phyloP scores from a whole-genome alignment of 2,888 invertebrate species.

The Pemphredon lugubris region DNA sequence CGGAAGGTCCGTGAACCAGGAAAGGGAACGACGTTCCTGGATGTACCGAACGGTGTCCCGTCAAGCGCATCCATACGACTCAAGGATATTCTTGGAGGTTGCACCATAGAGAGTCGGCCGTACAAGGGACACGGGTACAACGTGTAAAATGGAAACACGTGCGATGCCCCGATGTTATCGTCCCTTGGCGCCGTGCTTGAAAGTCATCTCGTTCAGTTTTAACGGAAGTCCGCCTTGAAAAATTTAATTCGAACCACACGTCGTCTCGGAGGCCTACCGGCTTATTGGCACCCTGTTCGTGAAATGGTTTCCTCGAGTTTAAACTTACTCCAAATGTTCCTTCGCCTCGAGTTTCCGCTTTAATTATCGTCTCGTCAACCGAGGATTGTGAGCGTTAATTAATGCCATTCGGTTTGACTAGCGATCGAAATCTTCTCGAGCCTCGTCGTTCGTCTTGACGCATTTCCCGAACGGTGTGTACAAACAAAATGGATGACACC shows the following conservation, averaged over 20 bases:
- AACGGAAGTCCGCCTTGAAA: slow-evolving; percentile 73
- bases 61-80: slow-evolving; percentile 24
- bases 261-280: slow-evolving; percentile 53
- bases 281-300: slow-evolving; percentile 48
- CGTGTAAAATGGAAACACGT: slow-evolving; percentile 74
- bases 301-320: slow-evolving; percentile 39
- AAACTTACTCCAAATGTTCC: slow-evolving; percentile 28
- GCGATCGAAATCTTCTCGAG: slow-evolving; percentile 26
- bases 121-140: slow-evolving; percentile 38
- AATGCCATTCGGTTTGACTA: slow-evolving; percentile 39
- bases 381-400: slow-evolving; percentile 49
- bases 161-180: slow-evolving; percentile 72
- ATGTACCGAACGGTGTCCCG: slow-evolving; percentile 10
- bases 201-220: slow-evolving; percentile 60
- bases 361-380: slow-evolving; percentile 37
- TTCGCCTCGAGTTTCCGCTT: slow-evolving; percentile 24
- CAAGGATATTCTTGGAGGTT: slow-evolving; percentile 53
- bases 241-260: slow-evolving; percentile 71
- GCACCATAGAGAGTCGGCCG: slow-evolving; percentile 7
- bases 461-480: no score
- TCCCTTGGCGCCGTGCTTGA: slow-evolving; percentile 66
- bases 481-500: no score
- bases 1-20: neutral
- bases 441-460: no score
- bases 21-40: slow-evolving; percentile 4